These are phyloP conservation scores for Isotomurus palustris DNA, from an alignment of 2,888 invertebrate genomes.

Conservation along the genomic window DNA sequence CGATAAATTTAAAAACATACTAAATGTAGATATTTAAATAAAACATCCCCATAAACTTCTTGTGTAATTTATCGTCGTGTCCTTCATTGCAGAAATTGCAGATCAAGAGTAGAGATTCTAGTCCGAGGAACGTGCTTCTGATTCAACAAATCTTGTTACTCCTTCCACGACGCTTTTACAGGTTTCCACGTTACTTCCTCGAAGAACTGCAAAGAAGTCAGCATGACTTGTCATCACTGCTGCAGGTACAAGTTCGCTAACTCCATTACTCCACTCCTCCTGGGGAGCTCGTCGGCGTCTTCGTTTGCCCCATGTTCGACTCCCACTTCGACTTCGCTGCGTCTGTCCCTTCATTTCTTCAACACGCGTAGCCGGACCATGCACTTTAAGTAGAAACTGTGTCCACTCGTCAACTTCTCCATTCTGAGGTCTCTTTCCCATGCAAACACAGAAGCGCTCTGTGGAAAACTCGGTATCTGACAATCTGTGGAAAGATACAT, in stretches of 20 bases:
- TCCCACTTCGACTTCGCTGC: background rate
- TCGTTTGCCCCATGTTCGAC: too few relatives aligned
- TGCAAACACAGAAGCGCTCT: slow-evolving; percentile 3
- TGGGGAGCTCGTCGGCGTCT: too few relatives aligned
- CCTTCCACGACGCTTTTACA: too few relatives aligned
- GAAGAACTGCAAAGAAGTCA: slow-evolving; percentile 2
- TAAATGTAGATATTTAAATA: too few relatives aligned
- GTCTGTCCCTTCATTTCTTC: slow-evolving; percentile 3
- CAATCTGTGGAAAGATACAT: slow-evolving; percentile 2
- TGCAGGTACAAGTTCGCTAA: slow-evolving; percentile 1
- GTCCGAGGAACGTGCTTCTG: too few relatives aligned
- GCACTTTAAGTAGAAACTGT: background rate
- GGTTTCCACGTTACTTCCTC: background rate
- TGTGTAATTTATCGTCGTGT: too few relatives aligned
- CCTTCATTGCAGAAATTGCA: too few relatives aligned
- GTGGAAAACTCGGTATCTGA: background rate
- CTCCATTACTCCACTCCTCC: background rate
- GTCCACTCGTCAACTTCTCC: background rate
- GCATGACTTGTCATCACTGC: background rate
- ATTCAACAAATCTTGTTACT: too few relatives aligned
- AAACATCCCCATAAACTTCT: too few relatives aligned
- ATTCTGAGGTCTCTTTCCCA: background rate
- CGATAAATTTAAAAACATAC: too few relatives aligned
- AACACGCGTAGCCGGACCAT: background rate
- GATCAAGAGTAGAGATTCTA: too few relatives aligned